A percentile compares a stretch with the other conserved stretches of the same genome.
Evolutionary conservation across 2,888 invertebrate genomes (phyloP).

Genomic region (Allophyes oxyacanthae): DNA sequence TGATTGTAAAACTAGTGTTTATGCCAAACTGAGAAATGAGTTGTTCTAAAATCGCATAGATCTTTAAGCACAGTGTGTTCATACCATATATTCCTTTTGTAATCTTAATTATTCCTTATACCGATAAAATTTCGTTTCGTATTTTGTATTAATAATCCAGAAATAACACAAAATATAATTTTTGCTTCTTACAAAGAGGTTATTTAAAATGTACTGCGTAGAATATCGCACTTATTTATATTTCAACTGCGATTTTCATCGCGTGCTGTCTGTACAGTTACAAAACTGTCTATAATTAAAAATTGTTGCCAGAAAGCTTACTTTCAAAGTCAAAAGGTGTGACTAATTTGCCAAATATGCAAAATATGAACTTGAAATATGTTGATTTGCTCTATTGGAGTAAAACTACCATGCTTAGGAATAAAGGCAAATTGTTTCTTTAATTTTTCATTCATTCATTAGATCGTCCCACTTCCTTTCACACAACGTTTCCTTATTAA

Average conservation of each 20-base stretch:
- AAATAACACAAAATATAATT: too few relatives aligned
- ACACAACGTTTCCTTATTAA: constrained; percentile 27
- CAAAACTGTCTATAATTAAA: constrained; percentile 49
- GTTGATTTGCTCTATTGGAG: constrained; percentile 14
- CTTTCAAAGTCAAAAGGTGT: constrained; percentile 54
- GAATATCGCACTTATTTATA: constrained; percentile 4
- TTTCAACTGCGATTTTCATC: constrained; percentile 5
- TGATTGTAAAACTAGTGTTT: background rate
- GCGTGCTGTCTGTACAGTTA: constrained; percentile 25
- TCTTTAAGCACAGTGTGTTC: too few relatives aligned
- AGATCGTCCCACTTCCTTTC: constrained; percentile 23
- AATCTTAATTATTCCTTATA: too few relatives aligned
- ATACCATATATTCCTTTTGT: too few relatives aligned
- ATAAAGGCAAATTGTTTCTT: constrained; percentile 13
- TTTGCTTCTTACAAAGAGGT: too few relatives aligned
- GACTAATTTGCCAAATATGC: constrained; percentile 58
- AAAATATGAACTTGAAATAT: constrained; percentile 43
- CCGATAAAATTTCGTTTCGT: too few relatives aligned
- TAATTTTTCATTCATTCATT: constrained; percentile 22
- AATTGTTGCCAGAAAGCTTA: constrained; percentile 42
- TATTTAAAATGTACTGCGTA: too few relatives aligned
- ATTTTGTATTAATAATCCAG: too few relatives aligned
- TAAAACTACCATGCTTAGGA: constrained; percentile 18
- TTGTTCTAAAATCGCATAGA: too few relatives aligned
- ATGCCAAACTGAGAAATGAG: too few relatives aligned